A percentile compares a stretch with the other conserved stretches of the same genome.
Conservation (phyloP, 2,888 invertebrate genomes). For the Hyposoter dolosus region DNA sequence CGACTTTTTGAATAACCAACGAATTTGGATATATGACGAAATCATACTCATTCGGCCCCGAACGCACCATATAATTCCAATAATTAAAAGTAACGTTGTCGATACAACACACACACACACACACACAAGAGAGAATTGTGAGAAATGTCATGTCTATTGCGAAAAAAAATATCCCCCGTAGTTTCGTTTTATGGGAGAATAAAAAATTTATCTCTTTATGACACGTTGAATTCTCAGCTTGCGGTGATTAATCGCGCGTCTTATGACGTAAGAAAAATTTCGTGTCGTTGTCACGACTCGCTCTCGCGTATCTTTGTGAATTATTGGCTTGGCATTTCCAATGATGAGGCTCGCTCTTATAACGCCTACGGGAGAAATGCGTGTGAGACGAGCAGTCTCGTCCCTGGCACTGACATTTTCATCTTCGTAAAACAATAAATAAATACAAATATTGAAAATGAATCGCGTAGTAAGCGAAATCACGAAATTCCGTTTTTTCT, state of each 20-base stretch:
- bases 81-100: background rate
- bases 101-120: background rate
- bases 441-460: background rate
- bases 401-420: background rate
- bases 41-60: no score
- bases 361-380: background rate
- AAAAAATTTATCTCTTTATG: background rate
- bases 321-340: constrained; percentile 3
- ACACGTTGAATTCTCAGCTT: background rate
- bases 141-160: background rate
- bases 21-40: no score
- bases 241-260: background rate
- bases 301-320: background rate
- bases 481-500: no score
- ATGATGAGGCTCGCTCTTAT: background rate
- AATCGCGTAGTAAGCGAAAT: no score
- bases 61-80: background rate
- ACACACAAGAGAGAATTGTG: background rate
- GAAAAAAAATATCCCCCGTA: background rate
- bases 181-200: background rate
- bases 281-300: background rate
- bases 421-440: background rate
- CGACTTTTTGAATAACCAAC: no score
- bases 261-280: constrained; percentile 3
- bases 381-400: background rate